Conservation (phyloP, 2,797 vertebrate species). For the Eospalax fontanierii region DNA sequence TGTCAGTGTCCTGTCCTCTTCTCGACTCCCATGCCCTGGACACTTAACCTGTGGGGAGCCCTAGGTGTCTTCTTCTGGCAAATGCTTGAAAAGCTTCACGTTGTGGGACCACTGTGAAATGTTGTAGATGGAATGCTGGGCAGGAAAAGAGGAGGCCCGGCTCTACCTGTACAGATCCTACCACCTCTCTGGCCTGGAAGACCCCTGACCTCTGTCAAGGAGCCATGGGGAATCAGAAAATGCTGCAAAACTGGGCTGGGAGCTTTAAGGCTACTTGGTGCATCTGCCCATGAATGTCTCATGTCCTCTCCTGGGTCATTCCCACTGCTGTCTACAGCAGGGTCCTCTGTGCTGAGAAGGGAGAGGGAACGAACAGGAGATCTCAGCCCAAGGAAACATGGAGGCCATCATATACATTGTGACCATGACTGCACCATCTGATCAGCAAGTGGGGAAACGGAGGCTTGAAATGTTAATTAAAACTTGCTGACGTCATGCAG, state of each 20-base stretch:
- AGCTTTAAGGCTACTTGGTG: neutral
- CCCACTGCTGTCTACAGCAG: neutral
- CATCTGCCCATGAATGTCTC: neutral
- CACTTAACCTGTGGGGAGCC: neutral
- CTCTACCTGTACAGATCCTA: neutral
- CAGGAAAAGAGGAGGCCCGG: fast-evolving
- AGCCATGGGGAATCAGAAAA: neutral
- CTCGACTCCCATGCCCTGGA: neutral
- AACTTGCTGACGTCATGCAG: neutral
- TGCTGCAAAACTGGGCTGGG: neutral
- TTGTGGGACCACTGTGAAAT: neutral
- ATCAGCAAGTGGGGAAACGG: neutral
- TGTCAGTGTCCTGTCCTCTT: neutral
- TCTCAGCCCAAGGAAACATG: neutral
- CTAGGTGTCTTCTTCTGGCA: neutral
- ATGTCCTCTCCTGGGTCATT: too few species aligned
- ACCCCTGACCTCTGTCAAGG: too few species aligned
- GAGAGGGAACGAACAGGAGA: too few species aligned
- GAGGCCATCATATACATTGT: neutral
- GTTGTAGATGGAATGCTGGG: neutral
- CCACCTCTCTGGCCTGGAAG: neutral
- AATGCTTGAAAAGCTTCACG: fast-evolving
- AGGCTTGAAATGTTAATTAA: neutral
- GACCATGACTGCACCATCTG: neutral
- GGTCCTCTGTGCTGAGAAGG: fast-evolving